Evolutionary conservation across 1,140 invertebrate species (phyloP), one percentile per base, ranked within the genome.

Genomic region (Hermetia illucens): DNA sequence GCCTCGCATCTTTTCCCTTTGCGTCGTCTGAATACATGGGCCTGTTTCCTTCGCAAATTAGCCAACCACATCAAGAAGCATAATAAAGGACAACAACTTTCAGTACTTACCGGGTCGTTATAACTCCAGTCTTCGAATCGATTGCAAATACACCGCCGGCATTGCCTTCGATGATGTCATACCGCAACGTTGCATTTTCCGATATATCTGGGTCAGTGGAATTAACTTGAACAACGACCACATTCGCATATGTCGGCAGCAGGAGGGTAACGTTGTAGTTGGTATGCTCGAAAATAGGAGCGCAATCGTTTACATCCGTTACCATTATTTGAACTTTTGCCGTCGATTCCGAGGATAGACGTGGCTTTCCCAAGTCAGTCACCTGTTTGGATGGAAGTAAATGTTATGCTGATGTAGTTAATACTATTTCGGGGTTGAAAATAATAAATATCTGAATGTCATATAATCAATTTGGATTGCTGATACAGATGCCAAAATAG

Each of bases 291-390:
- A 91, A 93, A 32, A 65, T 63, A 1, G 89, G 89, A 9, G 83
- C 71, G 47, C 79, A 87, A 52, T 93, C 89, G 62, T 94, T 93
- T 3, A 91, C 75, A 62, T 93, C 85, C 1, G 66, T 70, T 8
- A 93, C 73, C 30, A 68, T 61, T n/a, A 95, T 82, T 45, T 72
- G 63, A 5, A 86, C 78, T 39, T 63, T 68, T 1, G 83, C 83
- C 3, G 71, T 70, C 21, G 72, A 77, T 44, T 79, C 75, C 5
- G 88, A 84, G 5, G 77, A 76, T 19, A 91, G 58, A 31, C 75
- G 72, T 5, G 89, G 90, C 43, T 75, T 77, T 2, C 90, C 91
- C 45, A 79, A 66, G 65, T 96, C 92, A 17, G 76, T 74, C 1
- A 93, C 89, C 65, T 73, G 53, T 8, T 36, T 44, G 44, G 20